A percentile compares a stretch with the other conserved stretches of the same genome.
Evolutionary conservation across 2,888 invertebrate genomes (phyloP).

Genomic region (Caenorhabditis wallacei): DNA sequence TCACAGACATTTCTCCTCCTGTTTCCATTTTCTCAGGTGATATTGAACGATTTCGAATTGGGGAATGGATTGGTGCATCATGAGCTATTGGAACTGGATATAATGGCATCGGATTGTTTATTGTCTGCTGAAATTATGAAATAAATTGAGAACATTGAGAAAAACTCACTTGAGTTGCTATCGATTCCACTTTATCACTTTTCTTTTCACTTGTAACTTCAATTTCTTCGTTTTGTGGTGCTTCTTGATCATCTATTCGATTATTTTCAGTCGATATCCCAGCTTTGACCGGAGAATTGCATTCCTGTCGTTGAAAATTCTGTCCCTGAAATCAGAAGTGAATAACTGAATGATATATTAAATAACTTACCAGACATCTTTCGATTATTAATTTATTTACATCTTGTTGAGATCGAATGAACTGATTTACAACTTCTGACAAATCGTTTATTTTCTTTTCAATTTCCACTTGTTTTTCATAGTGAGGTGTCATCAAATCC

Average conservation of each 20-base stretch:
- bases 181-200: neutral
- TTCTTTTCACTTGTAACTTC: conserved; percentile 13
- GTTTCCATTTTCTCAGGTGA: conserved; percentile 54
- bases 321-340: conserved; percentile 8
- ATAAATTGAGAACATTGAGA: neutral
- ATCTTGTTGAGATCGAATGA: conserved; percentile 48
- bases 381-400: conserved; percentile 53
- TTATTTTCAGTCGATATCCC: neutral
- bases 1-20: conserved; percentile 38
- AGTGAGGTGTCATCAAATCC: conserved; percentile 55
- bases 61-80: conserved; percentile 12
- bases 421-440: conserved; percentile 25
- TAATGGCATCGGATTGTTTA: conserved; percentile 43
- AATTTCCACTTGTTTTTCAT: conserved; percentile 61
- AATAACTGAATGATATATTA: neutral
- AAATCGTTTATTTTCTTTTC: conserved; percentile 46
- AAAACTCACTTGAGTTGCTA: neutral
- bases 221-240: conserved; percentile 18
- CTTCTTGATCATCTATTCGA: neutral
- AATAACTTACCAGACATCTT: conserved; percentile 17
- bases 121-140: conserved; percentile 10
- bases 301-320: neutral
- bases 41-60: conserved; percentile 41
- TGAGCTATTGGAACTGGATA: conserved; percentile 24
- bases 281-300: neutral